Conservation (phyloP, 1,140 invertebrate species). For the Drosophila suzukii region DNA sequence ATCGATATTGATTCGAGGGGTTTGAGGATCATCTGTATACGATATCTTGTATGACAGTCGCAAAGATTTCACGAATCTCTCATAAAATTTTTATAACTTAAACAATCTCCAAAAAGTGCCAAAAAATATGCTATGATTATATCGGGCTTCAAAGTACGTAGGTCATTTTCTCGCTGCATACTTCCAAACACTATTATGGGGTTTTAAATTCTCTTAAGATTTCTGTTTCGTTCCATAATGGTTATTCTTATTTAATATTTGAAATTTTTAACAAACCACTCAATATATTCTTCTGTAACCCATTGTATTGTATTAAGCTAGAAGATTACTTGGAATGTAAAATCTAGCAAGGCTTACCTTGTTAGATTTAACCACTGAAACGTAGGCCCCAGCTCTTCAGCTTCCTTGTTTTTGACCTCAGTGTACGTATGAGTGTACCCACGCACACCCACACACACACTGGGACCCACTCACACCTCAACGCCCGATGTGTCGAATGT, state of each 20-base stretch:
- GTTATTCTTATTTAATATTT: no score
- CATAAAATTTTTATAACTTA: no score
- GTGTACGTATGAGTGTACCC: slow-evolving; percentile 21
- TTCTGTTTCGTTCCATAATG: no score
- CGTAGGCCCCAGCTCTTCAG: neutral
- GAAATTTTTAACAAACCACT: no score
- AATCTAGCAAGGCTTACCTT: neutral
- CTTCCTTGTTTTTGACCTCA: slow-evolving; percentile 5
- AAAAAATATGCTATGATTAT: no score
- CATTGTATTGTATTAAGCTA: neutral
- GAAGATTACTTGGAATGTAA: neutral
- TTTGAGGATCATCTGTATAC: neutral
- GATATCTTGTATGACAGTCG: neutral
- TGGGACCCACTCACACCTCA: slow-evolving; percentile 61
- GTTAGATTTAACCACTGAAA: neutral
- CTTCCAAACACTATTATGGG: no score
- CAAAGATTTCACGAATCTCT: no score
- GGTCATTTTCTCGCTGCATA: no score
- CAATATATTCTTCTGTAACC: no score
- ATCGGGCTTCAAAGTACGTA: no score
- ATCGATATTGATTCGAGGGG: neutral
- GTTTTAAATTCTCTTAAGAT: no score
- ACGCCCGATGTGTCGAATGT: slow-evolving; percentile 80
- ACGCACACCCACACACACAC: slow-evolving; percentile 16
- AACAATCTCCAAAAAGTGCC: no score